A percentile compares a stretch with the other conserved stretches of the same genome.
Conservation (phyloP, 1,140 invertebrate genomes). For the Akabosia matsudoensis region DNA sequence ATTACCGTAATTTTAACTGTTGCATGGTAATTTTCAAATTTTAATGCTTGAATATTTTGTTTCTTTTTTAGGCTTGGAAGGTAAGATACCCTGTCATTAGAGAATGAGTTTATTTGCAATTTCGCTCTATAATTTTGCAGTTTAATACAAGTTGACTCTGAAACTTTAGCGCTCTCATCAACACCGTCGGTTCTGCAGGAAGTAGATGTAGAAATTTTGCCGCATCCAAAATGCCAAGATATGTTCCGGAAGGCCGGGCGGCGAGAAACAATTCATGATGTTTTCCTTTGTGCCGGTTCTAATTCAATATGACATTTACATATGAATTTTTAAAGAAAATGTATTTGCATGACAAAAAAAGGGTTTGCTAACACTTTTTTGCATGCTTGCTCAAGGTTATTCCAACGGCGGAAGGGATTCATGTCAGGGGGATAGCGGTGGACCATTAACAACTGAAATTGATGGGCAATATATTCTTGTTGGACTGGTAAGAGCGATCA, state of each 20-base stretch:
- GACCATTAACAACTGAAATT: constrained; percentile 73
- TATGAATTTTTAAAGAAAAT: background rate
- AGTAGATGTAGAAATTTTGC: constrained; percentile 82
- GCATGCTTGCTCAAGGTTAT: constrained; percentile 53
- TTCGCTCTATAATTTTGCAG: background rate
- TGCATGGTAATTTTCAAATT: background rate
- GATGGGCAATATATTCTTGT: constrained; percentile 79
- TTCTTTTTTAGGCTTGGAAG: constrained; percentile 15
- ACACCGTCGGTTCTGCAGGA: constrained; percentile 58
- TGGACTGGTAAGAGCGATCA: constrained; percentile 70
- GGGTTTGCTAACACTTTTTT: background rate
- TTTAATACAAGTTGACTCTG: background rate
- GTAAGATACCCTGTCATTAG: background rate
- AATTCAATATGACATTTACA: background rate
- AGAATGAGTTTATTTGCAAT: background rate
- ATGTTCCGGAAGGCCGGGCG: constrained; percentile 87
- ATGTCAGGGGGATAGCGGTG: constrained; percentile 52
- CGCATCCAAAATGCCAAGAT: constrained; percentile 81
- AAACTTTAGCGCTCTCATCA: constrained; percentile 48
- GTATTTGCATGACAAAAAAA: background rate
- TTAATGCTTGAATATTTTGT: background rate
- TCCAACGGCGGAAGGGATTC: constrained; percentile 68
- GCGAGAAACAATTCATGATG: constrained; percentile 85
- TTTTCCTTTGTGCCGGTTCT: constrained; percentile 82
- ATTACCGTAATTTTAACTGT: background rate